Percentiles rank a stretch among this genome's conserved stretches.
These are phyloP conservation scores for Agonopterix alstromeriana DNA, from an alignment of 2,888 invertebrate genomes.

Conservation along the genomic window DNA sequence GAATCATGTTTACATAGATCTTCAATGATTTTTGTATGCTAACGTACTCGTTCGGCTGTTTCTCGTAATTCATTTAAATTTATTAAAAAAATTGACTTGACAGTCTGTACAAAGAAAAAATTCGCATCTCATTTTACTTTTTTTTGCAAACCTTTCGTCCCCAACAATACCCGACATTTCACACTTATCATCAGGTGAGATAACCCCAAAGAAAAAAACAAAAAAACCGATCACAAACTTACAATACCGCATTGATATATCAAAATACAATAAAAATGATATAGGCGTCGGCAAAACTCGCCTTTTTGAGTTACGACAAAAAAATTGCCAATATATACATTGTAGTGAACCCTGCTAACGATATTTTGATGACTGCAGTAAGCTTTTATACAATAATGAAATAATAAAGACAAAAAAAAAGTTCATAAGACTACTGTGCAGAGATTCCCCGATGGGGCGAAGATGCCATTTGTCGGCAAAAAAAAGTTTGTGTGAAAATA, in stretches of 20 bases:
- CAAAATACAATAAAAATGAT: constrained; percentile 42
- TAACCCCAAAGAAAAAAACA: constrained; percentile 14
- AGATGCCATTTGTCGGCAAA: constrained; percentile 17
- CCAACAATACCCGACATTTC: too few species aligned
- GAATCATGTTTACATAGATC: too few species aligned
- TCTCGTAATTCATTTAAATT: too few species aligned
- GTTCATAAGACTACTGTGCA: constrained; percentile 36
- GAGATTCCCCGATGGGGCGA: constrained; percentile 20
- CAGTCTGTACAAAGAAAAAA: background rate
- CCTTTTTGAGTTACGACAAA: constrained; percentile 63
- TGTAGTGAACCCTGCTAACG: constrained; percentile 52
- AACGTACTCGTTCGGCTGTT: too few species aligned
- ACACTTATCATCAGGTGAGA: background rate
- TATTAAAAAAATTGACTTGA: too few species aligned
- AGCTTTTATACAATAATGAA: constrained; percentile 52
- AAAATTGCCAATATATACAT: constrained; percentile 62
- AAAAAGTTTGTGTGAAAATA: constrained; percentile 17
- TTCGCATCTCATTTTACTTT: background rate
- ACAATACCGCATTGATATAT: constrained; percentile 33
- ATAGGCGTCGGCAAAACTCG: constrained; percentile 28
- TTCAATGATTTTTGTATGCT: too few species aligned
- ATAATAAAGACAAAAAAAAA: constrained; percentile 46
- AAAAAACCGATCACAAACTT: constrained; percentile 14
- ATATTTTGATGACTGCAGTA: constrained; percentile 64
- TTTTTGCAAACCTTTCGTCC: too few species aligned